phyloP scores from a whole-genome alignment of 2,113 vertebrate species.

The Melanostigma gelatinosum region DNA sequence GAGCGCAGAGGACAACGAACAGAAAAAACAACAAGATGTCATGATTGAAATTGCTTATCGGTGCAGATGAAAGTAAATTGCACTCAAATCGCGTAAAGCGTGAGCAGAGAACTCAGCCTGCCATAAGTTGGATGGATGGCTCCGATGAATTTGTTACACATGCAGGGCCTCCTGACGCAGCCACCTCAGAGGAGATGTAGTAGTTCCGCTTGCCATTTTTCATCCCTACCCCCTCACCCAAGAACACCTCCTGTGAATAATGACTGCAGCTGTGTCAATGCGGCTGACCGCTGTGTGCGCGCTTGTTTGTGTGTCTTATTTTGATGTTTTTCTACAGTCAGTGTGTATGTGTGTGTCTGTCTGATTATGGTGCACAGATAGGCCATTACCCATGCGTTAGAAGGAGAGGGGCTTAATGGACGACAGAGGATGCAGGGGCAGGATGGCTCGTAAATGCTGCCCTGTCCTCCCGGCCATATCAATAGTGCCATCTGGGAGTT shows the following conservation, averaged over 20 bases:
- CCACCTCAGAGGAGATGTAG: conserved; percentile 49
- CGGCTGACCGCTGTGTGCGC: conserved; percentile 34
- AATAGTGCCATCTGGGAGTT: conserved; percentile 77
- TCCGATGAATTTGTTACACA: conserved; percentile 54
- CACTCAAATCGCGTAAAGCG: conserved; percentile 60
- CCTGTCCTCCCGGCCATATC: conserved; percentile 56
- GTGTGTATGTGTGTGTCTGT: conserved; percentile 61
- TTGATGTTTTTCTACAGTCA: conserved; percentile 68
- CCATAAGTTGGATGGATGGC: conserved; percentile 77
- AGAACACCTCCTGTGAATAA: conserved; percentile 72
- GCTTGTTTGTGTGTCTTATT: conserved; percentile 56
- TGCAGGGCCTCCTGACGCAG: conserved; percentile 59
- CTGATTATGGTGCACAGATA: conserved; percentile 77
- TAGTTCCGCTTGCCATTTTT: conserved; percentile 58
- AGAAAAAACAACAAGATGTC: conserved; percentile 64
- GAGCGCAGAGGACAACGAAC: conserved; percentile 48
- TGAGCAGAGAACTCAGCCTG: conserved; percentile 51
- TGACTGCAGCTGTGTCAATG: conserved; percentile 78
- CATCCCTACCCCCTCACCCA: conserved; percentile 20
- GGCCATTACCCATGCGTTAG: conserved; percentile 72
- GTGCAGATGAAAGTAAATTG: conserved; percentile 80
- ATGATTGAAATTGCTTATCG: conserved; percentile 78
- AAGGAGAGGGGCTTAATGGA: conserved; percentile 75
- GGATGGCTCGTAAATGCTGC: conserved; percentile 59
- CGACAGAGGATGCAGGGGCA: conserved; percentile 73